A percentile compares a stretch with the other conserved stretches of the same genome.
Evolutionary conservation across 2,888 invertebrate species (phyloP).

Genomic region (Litoditis marina): DNA sequence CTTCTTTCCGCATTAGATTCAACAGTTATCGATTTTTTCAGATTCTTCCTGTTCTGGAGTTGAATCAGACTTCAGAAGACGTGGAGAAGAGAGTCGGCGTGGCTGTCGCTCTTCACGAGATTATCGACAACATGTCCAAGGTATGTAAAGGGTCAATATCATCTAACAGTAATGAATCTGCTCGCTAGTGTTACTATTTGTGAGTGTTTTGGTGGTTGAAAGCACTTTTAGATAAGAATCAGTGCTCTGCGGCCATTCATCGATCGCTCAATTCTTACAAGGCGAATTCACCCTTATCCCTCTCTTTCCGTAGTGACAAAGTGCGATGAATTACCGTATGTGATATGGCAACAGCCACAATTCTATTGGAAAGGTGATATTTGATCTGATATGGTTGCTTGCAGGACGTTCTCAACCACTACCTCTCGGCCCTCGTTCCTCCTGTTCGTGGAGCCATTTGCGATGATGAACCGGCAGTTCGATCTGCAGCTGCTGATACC

Average conservation of each 20-base stretch:
- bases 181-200: no score
- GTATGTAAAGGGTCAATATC: no score
- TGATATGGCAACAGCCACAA: no score
- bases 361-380: constrained; percentile 2
- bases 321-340: no score
- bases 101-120: constrained; percentile 91
- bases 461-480: constrained; percentile 70
- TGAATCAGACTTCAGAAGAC: constrained; percentile 83
- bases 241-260: no score
- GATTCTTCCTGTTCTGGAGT: constrained; percentile 89
- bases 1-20: not conserved
- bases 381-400: constrained; percentile 5
- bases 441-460: constrained; percentile 89
- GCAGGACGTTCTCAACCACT: constrained; percentile 44
- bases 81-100: constrained; percentile 96
- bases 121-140: constrained; percentile 89
- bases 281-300: no score
- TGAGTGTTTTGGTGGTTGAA: no score
- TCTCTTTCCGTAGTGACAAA: no score
- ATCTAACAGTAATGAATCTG: no score
- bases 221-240: no score
- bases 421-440: constrained; percentile 67
- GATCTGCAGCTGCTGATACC: constrained; percentile 90
- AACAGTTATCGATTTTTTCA: constrained; percentile 10
- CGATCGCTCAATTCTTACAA: no score